Evolutionary conservation across 2,113 vertebrate genomes (phyloP).

Genomic region (Gymnobelideus leadbeateri): DNA sequence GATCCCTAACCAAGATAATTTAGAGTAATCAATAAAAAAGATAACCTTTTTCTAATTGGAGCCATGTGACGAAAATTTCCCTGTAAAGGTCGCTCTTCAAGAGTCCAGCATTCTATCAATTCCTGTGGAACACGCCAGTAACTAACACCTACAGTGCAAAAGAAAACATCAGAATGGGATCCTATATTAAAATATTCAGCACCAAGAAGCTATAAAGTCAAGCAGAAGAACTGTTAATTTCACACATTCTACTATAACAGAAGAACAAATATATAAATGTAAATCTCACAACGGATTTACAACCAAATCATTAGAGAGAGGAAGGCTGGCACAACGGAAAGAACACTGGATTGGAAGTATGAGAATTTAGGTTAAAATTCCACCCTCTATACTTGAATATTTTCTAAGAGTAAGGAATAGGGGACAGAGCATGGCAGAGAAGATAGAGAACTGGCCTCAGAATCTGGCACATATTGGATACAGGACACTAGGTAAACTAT

Average conservation of each 20-base stretch:
- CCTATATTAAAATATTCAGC: background rate
- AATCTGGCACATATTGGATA: background rate
- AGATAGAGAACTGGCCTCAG: background rate
- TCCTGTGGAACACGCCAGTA: conserved; percentile 86
- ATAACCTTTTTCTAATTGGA: conserved; percentile 84
- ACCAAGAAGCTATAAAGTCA: background rate
- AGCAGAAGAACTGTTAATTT: background rate
- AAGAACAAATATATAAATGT: background rate
- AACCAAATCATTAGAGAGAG: background rate
- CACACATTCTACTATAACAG: background rate
- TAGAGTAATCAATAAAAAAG: background rate
- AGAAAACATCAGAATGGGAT: conserved; percentile 18
- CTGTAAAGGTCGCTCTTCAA: conserved; percentile 83
- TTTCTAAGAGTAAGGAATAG: background rate
- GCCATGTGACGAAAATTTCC: conserved; percentile 79
- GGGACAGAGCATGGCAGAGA: background rate
- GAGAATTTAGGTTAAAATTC: background rate
- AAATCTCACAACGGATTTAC: background rate
- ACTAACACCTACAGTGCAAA: conserved; percentile 83
- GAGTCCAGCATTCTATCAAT: conserved; percentile 86
- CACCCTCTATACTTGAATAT: background rate
- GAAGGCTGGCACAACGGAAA: background rate
- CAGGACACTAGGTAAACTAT: background rate
- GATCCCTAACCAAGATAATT: background rate
- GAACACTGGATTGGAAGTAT: background rate